Evolutionary conservation across 2,113 vertebrate species (phyloP).

Genomic region (Gavia stellata): DNA sequence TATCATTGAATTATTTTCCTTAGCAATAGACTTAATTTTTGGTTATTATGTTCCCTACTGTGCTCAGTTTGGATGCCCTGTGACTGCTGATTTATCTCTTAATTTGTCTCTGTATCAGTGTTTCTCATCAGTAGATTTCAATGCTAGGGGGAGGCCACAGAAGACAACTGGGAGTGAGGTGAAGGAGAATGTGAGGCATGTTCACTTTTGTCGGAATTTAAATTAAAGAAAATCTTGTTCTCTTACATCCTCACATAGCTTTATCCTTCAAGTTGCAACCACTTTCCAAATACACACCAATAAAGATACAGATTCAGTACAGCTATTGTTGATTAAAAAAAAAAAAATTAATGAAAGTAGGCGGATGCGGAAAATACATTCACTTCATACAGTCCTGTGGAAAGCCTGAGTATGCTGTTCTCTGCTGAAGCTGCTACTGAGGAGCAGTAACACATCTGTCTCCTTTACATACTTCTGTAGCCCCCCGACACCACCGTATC

Average conservation of each 20-base stretch:
- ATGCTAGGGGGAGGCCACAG: background rate
- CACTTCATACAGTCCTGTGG: background rate
- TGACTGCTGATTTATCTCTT: background rate
- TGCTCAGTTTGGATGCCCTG: background rate
- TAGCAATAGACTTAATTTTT: background rate
- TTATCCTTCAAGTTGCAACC: background rate
- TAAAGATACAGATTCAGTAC: background rate
- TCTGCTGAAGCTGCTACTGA: background rate
- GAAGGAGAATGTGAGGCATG: background rate
- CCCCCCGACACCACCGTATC: background rate
- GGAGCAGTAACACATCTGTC: background rate
- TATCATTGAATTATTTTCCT: background rate
- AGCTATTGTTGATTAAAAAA: background rate
- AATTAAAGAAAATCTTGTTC: background rate
- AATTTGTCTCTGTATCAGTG: background rate
- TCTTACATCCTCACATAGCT: background rate
- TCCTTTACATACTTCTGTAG: background rate
- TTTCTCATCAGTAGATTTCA: background rate
- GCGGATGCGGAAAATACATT: background rate
- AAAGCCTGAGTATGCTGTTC: background rate
- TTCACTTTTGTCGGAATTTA: background rate
- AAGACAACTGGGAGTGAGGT: background rate
- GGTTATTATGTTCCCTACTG: background rate
- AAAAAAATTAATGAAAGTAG: background rate
- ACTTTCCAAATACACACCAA: background rate